Base-by-base conservation (phyloP, 1,140 invertebrate species). In the Araneus ventricosus region DNA sequence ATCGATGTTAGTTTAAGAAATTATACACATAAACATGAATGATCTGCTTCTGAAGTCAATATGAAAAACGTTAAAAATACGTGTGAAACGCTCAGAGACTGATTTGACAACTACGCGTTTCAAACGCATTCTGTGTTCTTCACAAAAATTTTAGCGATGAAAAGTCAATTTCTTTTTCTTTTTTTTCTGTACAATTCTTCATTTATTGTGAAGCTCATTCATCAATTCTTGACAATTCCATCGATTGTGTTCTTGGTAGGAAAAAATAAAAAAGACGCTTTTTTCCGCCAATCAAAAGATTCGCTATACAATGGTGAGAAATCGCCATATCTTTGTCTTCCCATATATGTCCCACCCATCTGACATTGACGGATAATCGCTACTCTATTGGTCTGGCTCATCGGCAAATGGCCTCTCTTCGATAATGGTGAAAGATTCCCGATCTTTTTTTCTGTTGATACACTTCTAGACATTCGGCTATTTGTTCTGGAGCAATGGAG, bases 321-420 rank as follows among this genome's bases (percentile, higher is more conserved):
- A 57, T 61, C 59, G 63, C 10, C 39, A n/a, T 22, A 22, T 75
- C 86, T 88, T 88, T 88, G 87, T 88, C 87, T 75, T 4, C 39
- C 30, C 2, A 7, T 52, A 88, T 88, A n/a, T 88, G 45, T 88
- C 75, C 52, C 63, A 63, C n/a, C n/a, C 63, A 24, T 88, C 37
- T 88, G 87, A 75, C 87, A 88, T 39, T 88, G 63, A 88, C 39
- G 63, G 63, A 88, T 88, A 88, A 88, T 88, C 39, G 41, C 39
- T 52, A 52, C 87, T 88, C 87, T 41, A 75, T 88, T 88, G 37
- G n/a, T 75, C 39, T 61, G 63, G n/a, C 41, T 88, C 87, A 88
- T 88, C 63, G 63, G n/a, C 63, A 86, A 88, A 88, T 88, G 63
- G 41, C n/a, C 41, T 37, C 20, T 75, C 70, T 5, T 75, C 45